These are phyloP conservation scores for Etia nguti DNA, from an alignment of 2,113 vertebrate species.

Conservation along the genomic window DNA sequence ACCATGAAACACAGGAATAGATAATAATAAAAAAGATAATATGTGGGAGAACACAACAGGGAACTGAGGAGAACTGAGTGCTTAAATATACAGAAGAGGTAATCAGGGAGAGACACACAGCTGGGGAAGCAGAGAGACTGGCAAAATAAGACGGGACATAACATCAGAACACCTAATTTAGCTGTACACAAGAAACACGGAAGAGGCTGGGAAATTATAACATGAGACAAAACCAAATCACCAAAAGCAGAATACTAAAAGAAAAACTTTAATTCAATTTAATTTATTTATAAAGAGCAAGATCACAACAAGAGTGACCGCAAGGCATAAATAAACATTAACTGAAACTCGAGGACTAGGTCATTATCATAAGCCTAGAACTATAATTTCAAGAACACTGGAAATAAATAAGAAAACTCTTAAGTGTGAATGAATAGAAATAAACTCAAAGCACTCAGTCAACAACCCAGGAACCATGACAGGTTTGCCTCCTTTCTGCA, in stretches of 20 bases:
- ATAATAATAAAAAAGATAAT: rapidly evolving
- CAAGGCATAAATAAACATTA: not conserved
- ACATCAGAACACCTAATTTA: not conserved
- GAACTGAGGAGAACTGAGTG: not conserved
- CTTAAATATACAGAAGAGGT: not conserved
- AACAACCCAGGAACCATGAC: rapidly evolving
- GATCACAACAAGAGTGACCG: rapidly evolving
- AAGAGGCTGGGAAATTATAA: rapidly evolving
- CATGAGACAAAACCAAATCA: rapidly evolving
- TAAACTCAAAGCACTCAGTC: not conserved
- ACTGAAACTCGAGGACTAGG: rapidly evolving
- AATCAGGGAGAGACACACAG: not conserved
- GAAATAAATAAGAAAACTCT: not conserved
- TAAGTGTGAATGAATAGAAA: not conserved
- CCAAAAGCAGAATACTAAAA: rapidly evolving
- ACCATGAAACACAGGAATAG: rapidly evolving
- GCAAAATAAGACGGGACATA: rapidly evolving
- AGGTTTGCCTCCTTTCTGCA: rapidly evolving
- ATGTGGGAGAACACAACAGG: not conserved
- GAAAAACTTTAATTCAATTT: rapidly evolving
- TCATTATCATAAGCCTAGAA: rapidly evolving
- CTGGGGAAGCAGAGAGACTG: not conserved
- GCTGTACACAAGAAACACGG: rapidly evolving
- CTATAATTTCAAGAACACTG: rapidly evolving
- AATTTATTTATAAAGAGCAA: rapidly evolving